Percentiles rank a stretch among this genome's conserved stretches.
phyloP scores from a whole-genome alignment of 1,140 invertebrate species.

The Drosophila dunni region DNA sequence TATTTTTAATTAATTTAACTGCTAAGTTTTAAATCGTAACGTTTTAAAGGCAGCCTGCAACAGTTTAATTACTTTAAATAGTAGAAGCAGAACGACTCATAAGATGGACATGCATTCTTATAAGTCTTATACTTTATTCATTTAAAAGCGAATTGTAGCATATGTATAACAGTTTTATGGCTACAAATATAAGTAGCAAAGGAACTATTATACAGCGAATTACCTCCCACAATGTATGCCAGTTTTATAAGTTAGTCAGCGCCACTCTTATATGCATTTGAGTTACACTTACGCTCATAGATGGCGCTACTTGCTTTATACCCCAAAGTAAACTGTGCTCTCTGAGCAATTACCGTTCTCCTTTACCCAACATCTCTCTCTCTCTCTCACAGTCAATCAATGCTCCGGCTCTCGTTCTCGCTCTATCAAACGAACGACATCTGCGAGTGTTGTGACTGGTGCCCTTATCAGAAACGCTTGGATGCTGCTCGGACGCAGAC shows the following conservation, averaged over 20 bases:
- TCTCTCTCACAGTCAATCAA: not conserved
- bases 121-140: not conserved
- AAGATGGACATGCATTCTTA: not conserved
- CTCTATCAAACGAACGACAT: not conserved
- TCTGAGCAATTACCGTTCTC: conserved; percentile 1
- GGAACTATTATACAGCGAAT: not conserved
- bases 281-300: not conserved
- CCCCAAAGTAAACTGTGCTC: not conserved
- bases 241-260: no score
- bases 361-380: not conserved
- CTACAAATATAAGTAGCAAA: not conserved
- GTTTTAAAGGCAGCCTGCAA: not conserved
- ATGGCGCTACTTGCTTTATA: not conserved
- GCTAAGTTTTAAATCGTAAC: not conserved
- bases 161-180: not conserved
- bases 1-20: no score
- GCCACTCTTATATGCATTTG: not conserved
- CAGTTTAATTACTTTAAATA: conserved; percentile 3
- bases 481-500: conserved; percentile 72
- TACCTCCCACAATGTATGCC: no score
- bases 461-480: conserved; percentile 79
- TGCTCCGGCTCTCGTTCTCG: not conserved
- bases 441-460: conserved; percentile 24
- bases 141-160: not conserved
- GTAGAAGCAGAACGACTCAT: not conserved